phyloP scores from a whole-genome alignment of 2,888 invertebrate genomes.

The Trichopoda pennipes region DNA sequence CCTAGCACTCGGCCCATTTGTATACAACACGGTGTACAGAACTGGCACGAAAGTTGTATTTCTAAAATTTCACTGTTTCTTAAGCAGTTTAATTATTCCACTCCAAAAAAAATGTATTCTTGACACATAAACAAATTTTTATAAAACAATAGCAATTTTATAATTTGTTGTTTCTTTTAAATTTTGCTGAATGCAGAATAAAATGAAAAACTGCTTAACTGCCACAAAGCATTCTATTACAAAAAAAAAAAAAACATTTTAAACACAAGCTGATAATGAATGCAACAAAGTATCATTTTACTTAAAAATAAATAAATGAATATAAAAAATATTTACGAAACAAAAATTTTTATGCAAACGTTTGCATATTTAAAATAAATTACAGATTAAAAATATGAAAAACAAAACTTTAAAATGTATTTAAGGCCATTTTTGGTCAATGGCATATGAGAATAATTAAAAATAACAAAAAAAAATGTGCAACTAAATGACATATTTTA shows the following conservation, averaged over 20 bases:
- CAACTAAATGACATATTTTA: constrained; percentile 63
- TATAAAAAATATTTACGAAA: not conserved
- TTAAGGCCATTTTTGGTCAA: constrained; percentile 37
- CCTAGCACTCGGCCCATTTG: too few species aligned
- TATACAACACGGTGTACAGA: too few species aligned
- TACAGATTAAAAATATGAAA: not conserved
- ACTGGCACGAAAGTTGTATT: too few species aligned
- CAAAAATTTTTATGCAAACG: constrained; percentile 24
- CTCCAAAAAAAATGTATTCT: not conserved
- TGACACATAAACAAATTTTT: not conserved
- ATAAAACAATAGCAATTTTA: not conserved
- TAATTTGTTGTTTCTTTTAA: not conserved
- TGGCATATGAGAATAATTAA: not conserved
- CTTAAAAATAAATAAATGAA: not conserved
- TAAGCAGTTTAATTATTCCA: too few species aligned
- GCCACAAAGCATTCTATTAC: constrained; percentile 10
- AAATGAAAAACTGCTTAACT: constrained; percentile 19
- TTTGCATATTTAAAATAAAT: constrained; percentile 28
- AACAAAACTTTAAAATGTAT: constrained; percentile 17
- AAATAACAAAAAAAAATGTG: constrained; percentile 8
- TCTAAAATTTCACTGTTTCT: too few species aligned
- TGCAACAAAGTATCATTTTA: constrained; percentile 34
- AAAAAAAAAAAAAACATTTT: constrained; percentile 5
- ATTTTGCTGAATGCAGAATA: not conserved
- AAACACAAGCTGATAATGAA: constrained; percentile 1